Base-by-base conservation (phyloP, 1,140 invertebrate species). In the Brachionus sp. region DNA sequence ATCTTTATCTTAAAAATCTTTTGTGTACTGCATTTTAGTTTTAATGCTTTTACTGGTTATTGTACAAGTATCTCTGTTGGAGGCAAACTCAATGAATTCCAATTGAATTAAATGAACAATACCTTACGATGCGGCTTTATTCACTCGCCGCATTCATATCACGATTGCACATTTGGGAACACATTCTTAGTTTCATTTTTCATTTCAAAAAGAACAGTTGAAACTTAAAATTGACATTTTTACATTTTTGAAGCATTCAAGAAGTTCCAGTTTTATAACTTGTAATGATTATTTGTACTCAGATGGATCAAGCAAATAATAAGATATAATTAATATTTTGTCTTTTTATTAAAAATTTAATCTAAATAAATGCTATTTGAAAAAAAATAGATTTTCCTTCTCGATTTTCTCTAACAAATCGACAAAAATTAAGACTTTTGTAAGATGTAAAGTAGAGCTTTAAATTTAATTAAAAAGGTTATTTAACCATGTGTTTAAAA, bases 51-150 rank as follows among this genome's bases (percentile, higher is more conserved):
- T 25, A 57, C 50, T 16, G 50, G 50, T 57, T 19, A 25, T 19
- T 57, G 50, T 7, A 57, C 50, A 57, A 57, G 50, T 57, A 16
- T 57, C 50, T 57, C 50, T 16, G 50, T 19, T 57, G 50, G 50
- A 57, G 50, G 19, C 50, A 5, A 57, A 7, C 50, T 57, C 50
- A 57, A 57, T 23, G 19, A 57, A 57, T 57, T 57, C 50, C 50
- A 57, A 57, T 57, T 57, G 50, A 57, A 57, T 57, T 57, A 57
- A 57, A 57, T 57, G 50, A 57, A 57, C 50, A 57, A 57, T 57
- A 57, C 5, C 19, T 57, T 19, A 57, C 16, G n/a, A 19, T 57
- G 16, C 50, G 50, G 50, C 16, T 57, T 19, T 57, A 57, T 57
- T 57, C n/a, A 19, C n/a, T 7, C n/a, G 19, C 50, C 50, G 50